Percentiles rank a stretch among this genome's conserved stretches.
phyloP scores from a whole-genome alignment of 2,797 vertebrate species.

The Micropoecilia bifurca region DNA sequence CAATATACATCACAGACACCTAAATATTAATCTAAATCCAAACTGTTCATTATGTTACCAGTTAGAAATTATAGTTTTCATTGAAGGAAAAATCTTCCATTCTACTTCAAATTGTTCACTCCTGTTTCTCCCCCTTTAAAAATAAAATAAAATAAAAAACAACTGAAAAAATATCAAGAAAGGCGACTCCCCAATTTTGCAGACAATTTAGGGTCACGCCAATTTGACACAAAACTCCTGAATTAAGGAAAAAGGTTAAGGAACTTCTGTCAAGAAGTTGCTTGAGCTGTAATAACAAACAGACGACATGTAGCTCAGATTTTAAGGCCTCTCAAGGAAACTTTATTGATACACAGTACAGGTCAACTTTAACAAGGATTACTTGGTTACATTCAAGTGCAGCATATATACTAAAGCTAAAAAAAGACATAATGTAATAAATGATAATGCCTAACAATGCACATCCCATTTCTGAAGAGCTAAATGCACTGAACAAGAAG shows the following conservation, averaged over 20 bases:
- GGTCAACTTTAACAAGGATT: constrained; percentile 21
- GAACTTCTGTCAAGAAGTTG: not conserved
- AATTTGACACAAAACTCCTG: not conserved
- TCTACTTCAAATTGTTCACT: not conserved
- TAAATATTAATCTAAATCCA: not conserved
- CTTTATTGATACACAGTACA: constrained; percentile 16
- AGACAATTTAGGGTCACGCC: not conserved
- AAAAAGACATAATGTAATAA: constrained; percentile 2
- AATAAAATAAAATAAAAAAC: not conserved
- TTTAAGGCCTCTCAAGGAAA: not conserved
- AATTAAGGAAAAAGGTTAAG: not conserved
- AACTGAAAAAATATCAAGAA: not conserved
- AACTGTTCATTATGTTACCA: not conserved
- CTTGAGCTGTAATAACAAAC: not conserved
- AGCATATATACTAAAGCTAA: constrained; percentile 11
- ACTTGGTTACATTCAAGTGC: constrained; percentile 34
- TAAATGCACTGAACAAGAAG: not conserved
- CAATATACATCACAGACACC: not conserved
- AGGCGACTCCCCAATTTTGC: not conserved
- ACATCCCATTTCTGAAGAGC: not conserved
- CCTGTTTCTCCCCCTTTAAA: not conserved
- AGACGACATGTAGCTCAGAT: not conserved
- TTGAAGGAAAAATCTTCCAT: not conserved
- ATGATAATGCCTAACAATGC: not conserved
- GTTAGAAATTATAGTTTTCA: not conserved